phyloP scores from a whole-genome alignment of 1,140 invertebrate genomes.

The Monochamus saltuarius region DNA sequence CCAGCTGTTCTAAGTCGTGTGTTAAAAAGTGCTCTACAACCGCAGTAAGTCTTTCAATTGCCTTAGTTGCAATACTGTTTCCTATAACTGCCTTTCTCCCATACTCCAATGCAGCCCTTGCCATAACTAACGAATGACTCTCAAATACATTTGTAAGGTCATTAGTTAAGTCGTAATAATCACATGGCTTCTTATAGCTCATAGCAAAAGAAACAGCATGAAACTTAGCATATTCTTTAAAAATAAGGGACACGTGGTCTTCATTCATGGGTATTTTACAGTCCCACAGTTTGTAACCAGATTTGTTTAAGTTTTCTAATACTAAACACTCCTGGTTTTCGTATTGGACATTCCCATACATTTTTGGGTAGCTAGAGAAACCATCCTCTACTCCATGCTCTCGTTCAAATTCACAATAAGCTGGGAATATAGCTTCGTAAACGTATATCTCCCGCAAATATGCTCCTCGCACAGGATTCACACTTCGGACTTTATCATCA shows the following conservation, averaged over 20 bases:
- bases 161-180: conserved; percentile 38
- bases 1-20: background rate
- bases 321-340: conserved; percentile 49
- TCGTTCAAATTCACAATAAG: conserved; percentile 26
- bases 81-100: conserved; percentile 18
- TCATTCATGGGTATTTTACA: conserved; percentile 52
- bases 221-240: conserved; percentile 56
- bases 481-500: conserved; percentile 23
- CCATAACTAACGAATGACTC: conserved; percentile 38
- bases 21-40: conserved; percentile 17
- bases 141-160: conserved; percentile 38
- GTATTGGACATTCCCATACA: conserved; percentile 45
- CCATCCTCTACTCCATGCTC: conserved; percentile 25
- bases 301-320: conserved; percentile 21
- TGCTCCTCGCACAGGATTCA: conserved; percentile 21
- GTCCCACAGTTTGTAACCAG: conserved; percentile 54
- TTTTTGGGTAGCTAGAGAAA: conserved; percentile 44
- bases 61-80: conserved; percentile 11
- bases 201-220: conserved; percentile 58
- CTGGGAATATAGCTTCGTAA: conserved; percentile 28
- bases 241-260: conserved; percentile 52
- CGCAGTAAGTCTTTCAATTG: conserved; percentile 23
- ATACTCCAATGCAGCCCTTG: conserved; percentile 15
- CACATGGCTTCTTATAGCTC: conserved; percentile 49
- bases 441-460: conserved; percentile 37